Conservation (phyloP, 2,888 invertebrate species). For the Druceiella hillmani region DNA sequence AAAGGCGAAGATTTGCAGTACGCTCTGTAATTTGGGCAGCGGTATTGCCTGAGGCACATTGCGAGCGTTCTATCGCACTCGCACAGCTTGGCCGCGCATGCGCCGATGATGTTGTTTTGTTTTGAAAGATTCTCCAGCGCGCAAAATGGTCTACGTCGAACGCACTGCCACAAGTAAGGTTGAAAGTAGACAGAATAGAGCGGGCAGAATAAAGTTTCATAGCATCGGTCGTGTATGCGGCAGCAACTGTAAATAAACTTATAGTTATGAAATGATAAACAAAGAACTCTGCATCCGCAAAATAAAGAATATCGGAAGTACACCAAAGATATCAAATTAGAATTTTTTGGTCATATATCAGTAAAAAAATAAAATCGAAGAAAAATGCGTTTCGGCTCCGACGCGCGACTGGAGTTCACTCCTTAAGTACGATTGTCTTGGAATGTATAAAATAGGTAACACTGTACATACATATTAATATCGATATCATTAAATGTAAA, state of each 20-base stretch:
- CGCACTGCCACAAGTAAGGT: conserved; percentile 86
- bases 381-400: no score
- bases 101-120: conserved; percentile 36
- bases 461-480: no score
- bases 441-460: no score
- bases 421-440: no score
- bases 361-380: no score
- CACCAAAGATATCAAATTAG: no score
- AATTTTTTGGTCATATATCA: no score
- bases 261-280: conserved; percentile 1
- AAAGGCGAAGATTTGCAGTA: conserved; percentile 70
- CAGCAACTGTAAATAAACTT: conserved; percentile 62
- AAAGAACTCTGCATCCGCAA: not conserved
- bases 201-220: conserved; percentile 72
- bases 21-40: conserved; percentile 67
- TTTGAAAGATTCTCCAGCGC: conserved; percentile 50
- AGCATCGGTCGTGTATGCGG: conserved; percentile 81
- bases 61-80: conserved; percentile 78
- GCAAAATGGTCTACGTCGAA: conserved; percentile 70
- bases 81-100: conserved; percentile 75
- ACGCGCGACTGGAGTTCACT: no score
- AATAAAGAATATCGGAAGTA: no score
- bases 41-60: conserved; percentile 69
- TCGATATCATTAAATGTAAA: no score
- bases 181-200: conserved; percentile 79